Conservation (phyloP, 2,888 invertebrate species). For the Timema cristinae region DNA sequence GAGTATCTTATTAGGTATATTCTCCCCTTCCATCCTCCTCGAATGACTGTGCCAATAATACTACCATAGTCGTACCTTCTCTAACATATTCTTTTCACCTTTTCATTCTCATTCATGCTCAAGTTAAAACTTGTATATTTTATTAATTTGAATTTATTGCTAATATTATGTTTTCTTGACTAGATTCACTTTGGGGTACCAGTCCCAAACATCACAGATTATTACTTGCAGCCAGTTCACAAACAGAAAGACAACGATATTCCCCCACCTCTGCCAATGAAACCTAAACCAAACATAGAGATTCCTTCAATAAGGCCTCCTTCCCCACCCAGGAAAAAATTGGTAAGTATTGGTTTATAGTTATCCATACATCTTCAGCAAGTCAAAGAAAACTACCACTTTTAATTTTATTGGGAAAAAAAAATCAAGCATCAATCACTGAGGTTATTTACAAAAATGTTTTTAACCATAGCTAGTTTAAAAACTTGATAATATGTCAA, state of each 20-base stretch:
- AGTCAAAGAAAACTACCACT: neutral
- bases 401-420: neutral
- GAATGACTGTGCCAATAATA: no score
- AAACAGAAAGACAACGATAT: neutral
- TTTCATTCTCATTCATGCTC: no score
- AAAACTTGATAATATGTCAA: neutral
- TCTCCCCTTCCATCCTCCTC: no score
- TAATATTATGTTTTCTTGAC: no score
- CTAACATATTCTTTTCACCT: no score
- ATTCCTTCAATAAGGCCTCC: neutral
- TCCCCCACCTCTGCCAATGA: neutral
- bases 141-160: no score
- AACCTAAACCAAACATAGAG: neutral
- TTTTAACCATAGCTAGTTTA: neutral
- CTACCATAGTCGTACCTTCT: no score
- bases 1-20: no score
- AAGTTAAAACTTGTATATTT: no score
- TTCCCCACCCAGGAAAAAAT: neutral
- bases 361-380: neutral
- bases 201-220: neutral
- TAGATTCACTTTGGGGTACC: no score
- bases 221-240: constrained; percentile 9
- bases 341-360: neutral
- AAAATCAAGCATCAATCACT: neutral
- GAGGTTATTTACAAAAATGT: neutral